Percentiles rank a stretch among this genome's conserved stretches.
These are phyloP conservation scores for Pseudocheirus occidentalis DNA, from an alignment of 2,797 vertebrate genomes.

Conservation along the genomic window DNA sequence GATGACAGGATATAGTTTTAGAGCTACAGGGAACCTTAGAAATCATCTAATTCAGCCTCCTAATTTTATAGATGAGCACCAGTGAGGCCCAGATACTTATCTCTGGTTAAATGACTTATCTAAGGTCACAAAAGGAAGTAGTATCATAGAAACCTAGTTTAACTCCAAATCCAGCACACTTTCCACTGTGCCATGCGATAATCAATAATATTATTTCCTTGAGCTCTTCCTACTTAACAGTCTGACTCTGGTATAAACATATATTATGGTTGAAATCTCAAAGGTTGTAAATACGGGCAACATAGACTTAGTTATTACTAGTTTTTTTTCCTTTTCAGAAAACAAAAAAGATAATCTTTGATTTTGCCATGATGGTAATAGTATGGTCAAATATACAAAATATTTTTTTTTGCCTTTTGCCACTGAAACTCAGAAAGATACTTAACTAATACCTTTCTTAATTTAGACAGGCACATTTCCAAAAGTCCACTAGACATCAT, in stretches of 20 bases:
- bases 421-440: conserved; percentile 24
- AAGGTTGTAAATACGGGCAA: background rate
- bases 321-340: conserved; percentile 41
- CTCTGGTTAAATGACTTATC: background rate
- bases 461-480: conserved; percentile 1
- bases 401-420: conserved; percentile 20
- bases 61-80: background rate
- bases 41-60: background rate
- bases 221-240: conserved; percentile 38
- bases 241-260: conserved; percentile 20
- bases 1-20: background rate
- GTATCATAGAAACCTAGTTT: background rate
- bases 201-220: conserved; percentile 32
- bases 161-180: background rate
- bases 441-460: conserved; percentile 48
- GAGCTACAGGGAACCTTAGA: background rate
- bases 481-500: conserved; percentile 52
- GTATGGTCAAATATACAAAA: conserved; percentile 28
- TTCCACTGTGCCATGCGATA: background rate
- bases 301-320: background rate
- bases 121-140: background rate
- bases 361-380: background rate
- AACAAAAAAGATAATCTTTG: conserved; percentile 17
- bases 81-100: background rate
- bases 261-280: conserved; percentile 7